phyloP scores from a whole-genome alignment of 2,888 invertebrate genomes.

The Oscheius onirici region DNA sequence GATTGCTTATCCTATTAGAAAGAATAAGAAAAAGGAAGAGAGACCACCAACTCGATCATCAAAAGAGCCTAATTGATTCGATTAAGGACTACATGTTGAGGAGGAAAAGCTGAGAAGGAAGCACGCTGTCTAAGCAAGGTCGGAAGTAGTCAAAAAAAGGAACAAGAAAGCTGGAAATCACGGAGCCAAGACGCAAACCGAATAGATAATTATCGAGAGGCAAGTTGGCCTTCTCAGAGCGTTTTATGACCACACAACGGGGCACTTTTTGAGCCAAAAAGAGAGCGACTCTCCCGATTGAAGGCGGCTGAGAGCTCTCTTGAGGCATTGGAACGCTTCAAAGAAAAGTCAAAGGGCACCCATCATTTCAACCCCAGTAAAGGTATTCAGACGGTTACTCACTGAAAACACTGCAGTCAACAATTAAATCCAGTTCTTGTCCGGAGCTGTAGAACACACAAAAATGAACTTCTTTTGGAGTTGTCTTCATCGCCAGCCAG shows the following conservation, averaged over 20 bases:
- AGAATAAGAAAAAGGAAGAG: no score
- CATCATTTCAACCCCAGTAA: background rate
- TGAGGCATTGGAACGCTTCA: background rate
- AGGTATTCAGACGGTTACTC: no score
- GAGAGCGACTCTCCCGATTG: constrained; percentile 1
- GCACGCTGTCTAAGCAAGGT: no score
- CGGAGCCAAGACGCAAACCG: background rate
- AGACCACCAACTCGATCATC: no score
- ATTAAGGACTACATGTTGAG: no score
- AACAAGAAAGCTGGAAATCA: constrained; percentile 7
- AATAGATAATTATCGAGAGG: constrained; percentile 28
- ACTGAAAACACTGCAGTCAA: no score
- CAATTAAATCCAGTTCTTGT: no score
- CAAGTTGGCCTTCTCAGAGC: constrained; percentile 15
- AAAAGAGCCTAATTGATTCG: no score
- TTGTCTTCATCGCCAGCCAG: no score
- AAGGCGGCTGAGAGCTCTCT: background rate
- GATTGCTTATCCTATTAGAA: no score
- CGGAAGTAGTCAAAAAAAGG: background rate
- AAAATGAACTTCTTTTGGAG: background rate
- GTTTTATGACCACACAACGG: constrained; percentile 16
- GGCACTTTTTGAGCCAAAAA: background rate
- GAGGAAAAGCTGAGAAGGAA: no score
- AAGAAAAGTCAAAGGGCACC: background rate
- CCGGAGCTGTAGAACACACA: no score